Evolutionary conservation across 2,888 invertebrate genomes (phyloP), one percentile per base, ranked within the genome.

Genomic region (Cryptosula pallasiana): DNA sequence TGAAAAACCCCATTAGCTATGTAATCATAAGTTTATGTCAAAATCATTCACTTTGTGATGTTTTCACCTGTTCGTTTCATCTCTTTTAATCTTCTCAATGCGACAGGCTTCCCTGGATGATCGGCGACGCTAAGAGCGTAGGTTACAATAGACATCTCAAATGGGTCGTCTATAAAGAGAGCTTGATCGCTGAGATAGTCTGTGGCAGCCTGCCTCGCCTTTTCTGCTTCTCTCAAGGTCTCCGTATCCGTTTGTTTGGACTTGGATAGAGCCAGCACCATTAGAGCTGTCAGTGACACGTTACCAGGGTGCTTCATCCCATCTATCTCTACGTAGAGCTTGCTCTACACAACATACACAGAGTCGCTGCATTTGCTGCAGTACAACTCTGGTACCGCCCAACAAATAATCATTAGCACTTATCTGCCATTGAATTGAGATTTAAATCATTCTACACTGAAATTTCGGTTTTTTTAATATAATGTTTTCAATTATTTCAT

Each of bases 81-180:
- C n/a, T 32, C 32, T 29, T 69, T 32, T 23, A 69, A 29, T 36
- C 36, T 69, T 16, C 20, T 69, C n/a, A 69, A 23, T 13, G 69
- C 69, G 32, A 20, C 69, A 9, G 3, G 2, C n/a, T 32, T 36
- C 3, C 34, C 69, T 5, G 23, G 32, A 35, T 32, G n/a, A 23
- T 29, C 23, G 9, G 69, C 69, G 3, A 36, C 5, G 20, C n/a
- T 27, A 73, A 97, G 87, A 1, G 96, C 95, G 84, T 95, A 93
- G 0, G 95, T 91, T 0, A 93, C 92, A 58, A 97, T 90, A 3
- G 95, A 92, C 45, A 94, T 88, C 81, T 94, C 92, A 84, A 92
- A 94, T 0, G 94, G 90, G 77, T 90, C 89, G 0, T 75, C 74
- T 20, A 73, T 36, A 29, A 71, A 36, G 2, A n/a, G 2, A 5